phyloP scores from a whole-genome alignment of 2,888 invertebrate species.

The Lithophane semibrunnea region DNA sequence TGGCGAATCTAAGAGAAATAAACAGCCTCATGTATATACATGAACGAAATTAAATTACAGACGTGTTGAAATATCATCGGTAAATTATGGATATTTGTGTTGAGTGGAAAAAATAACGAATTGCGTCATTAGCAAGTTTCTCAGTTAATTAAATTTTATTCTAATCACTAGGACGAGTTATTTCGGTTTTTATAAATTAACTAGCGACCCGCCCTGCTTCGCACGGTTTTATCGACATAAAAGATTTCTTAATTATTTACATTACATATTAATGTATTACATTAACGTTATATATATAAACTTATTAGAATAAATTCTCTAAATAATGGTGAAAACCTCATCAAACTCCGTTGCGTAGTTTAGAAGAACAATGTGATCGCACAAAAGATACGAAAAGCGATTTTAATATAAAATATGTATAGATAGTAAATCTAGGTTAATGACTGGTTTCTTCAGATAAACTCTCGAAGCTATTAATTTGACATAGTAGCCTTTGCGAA shows the following conservation, averaged over 20 bases:
- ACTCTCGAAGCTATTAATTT: not conserved
- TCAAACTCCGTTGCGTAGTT: no score
- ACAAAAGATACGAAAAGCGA: no score
- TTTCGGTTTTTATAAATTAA: conserved; percentile 8
- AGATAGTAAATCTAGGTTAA: not conserved
- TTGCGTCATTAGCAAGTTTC: conserved; percentile 8
- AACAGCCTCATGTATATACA: conserved; percentile 43
- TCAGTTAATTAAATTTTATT: conserved; percentile 1
- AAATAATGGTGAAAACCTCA: no score
- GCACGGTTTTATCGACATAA: not conserved
- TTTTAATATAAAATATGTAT: no score
- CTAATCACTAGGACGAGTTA: not conserved
- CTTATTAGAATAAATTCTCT: no score
- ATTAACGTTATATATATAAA: no score
- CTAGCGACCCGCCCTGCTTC: not conserved
- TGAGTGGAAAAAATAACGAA: conserved; percentile 1
- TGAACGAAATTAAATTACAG: conserved; percentile 47
- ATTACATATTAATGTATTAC: no score
- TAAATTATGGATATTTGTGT: conserved; percentile 38
- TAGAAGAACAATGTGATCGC: no score
- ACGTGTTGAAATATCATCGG: conserved; percentile 37
- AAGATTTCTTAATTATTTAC: no score
- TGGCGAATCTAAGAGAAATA: conserved; percentile 32
- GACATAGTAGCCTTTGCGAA: not conserved
- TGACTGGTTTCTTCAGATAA: not conserved